phyloP scores from a whole-genome alignment of 2,888 invertebrate genomes.

The Lacanobia wlatinum region DNA sequence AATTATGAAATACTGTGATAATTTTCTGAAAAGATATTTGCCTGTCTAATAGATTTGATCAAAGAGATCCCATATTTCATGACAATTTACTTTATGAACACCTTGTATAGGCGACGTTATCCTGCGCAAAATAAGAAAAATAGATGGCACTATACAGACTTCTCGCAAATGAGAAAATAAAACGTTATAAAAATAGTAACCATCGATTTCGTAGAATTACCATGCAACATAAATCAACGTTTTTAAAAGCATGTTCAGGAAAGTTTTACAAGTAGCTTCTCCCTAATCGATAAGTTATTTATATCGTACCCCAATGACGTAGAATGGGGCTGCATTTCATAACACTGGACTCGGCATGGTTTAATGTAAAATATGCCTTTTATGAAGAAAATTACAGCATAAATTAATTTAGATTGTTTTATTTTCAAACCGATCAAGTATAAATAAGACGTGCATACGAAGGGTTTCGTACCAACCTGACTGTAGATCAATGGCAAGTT shows the following conservation, averaged over 20 bases:
- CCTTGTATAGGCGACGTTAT: slow-evolving; percentile 19
- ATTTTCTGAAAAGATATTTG: too few species aligned
- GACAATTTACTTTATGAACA: not conserved
- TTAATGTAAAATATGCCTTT: too few species aligned
- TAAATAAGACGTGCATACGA: too few species aligned
- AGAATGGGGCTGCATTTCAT: not conserved
- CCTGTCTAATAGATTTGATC: too few species aligned
- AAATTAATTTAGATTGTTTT: too few species aligned
- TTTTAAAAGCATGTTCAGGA: not conserved
- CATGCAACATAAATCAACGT: not conserved
- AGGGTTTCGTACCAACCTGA: too few species aligned
- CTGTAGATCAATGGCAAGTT: too few species aligned
- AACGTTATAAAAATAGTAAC: not conserved
- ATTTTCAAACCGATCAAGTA: too few species aligned
- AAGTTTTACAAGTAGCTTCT: not conserved
- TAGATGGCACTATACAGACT: slow-evolving; percentile 12
- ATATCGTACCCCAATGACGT: not conserved
- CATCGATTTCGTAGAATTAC: slow-evolving; percentile 39
- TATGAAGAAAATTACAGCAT: too few species aligned
- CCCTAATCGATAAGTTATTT: slow-evolving; percentile 6
- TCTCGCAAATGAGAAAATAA: slow-evolving; percentile 45
- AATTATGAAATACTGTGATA: too few species aligned
- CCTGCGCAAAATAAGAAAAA: slow-evolving; percentile 43
- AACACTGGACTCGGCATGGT: not conserved
- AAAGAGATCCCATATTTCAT: too few species aligned